These are phyloP conservation scores for Choreutis nemorana DNA, from an alignment of 2,888 invertebrate genomes.

Conservation along the genomic window DNA sequence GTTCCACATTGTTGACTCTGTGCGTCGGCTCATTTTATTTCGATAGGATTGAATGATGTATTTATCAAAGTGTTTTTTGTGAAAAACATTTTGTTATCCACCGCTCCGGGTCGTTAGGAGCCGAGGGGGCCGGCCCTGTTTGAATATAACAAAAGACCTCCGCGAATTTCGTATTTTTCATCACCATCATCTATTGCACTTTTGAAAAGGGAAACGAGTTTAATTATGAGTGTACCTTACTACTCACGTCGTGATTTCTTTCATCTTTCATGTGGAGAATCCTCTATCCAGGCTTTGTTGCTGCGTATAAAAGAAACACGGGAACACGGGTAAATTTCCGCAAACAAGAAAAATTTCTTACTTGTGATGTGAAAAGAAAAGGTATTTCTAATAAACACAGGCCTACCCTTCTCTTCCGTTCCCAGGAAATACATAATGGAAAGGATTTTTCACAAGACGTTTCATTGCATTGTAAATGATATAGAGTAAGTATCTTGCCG, in stretches of 20 bases:
- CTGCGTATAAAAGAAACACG: slow-evolving; percentile 26
- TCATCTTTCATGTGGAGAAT: slow-evolving; percentile 16
- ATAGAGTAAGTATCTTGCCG: background rate
- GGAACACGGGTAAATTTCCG: slow-evolving; percentile 32
- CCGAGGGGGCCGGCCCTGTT: slow-evolving; percentile 11
- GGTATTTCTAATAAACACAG: slow-evolving; percentile 40
- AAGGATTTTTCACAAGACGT: slow-evolving; percentile 11
- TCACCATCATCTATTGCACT: too few relatives aligned
- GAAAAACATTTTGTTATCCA: slow-evolving; percentile 26
- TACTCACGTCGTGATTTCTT: slow-evolving; percentile 10
- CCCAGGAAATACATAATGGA: slow-evolving; percentile 14
- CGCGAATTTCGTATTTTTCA: too few relatives aligned
- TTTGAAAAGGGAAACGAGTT: too few relatives aligned
- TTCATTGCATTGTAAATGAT: slow-evolving; percentile 12
- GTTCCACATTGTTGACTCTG: slow-evolving; percentile 48
- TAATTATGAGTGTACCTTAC: too few relatives aligned
- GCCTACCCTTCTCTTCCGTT: slow-evolving; percentile 8
- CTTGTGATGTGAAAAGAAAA: slow-evolving; percentile 29
- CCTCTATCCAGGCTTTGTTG: slow-evolving; percentile 26
- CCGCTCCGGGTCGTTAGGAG: slow-evolving; percentile 21
- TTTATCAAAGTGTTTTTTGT: slow-evolving; percentile 36
- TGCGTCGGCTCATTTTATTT: slow-evolving; percentile 41
- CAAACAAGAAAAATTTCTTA: slow-evolving; percentile 29
- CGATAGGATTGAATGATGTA: slow-evolving; percentile 37
- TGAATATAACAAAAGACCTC: slow-evolving; percentile 8